These are phyloP conservation scores for Bugula neritina DNA, from an alignment of 2,888 invertebrate genomes.

Conservation along the genomic window DNA sequence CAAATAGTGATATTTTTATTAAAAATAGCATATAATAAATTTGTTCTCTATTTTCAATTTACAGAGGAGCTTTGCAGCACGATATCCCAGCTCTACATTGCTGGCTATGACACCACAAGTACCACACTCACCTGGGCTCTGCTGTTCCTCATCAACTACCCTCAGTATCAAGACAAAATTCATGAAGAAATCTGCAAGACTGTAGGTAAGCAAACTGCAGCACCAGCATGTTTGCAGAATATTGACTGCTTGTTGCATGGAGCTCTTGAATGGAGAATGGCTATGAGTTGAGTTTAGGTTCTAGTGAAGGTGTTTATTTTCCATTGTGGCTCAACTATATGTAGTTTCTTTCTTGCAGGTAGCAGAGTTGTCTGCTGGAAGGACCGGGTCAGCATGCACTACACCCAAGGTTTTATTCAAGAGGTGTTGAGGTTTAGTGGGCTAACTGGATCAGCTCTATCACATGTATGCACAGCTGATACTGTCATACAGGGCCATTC, in stretches of 20 bases:
- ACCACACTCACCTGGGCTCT: neutral
- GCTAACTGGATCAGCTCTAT: neutral
- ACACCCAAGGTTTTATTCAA: neutral
- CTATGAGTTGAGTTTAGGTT: too few relatives aligned
- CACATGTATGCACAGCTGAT: neutral
- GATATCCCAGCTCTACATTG: neutral
- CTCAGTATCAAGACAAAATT: neutral
- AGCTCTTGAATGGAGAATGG: too few relatives aligned
- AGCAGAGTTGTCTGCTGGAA: neutral
- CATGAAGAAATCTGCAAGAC: neutral
- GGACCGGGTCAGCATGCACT: neutral
- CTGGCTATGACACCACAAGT: neutral
- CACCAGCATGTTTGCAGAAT: too few relatives aligned
- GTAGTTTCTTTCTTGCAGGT: too few relatives aligned
- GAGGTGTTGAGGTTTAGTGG: neutral
- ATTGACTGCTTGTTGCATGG: too few relatives aligned
- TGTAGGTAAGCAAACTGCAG: neutral
- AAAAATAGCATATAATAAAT: too few relatives aligned
- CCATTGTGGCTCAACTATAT: too few relatives aligned
- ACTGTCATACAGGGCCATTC: slow-evolving; percentile 1
- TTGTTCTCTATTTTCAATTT: too few relatives aligned
- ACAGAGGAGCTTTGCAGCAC: too few relatives aligned
- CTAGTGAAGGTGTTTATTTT: too few relatives aligned
- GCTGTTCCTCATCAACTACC: neutral
- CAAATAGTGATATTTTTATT: too few relatives aligned